Conservation (phyloP, 2,888 invertebrate species). For the Oasisia sp. region DNA sequence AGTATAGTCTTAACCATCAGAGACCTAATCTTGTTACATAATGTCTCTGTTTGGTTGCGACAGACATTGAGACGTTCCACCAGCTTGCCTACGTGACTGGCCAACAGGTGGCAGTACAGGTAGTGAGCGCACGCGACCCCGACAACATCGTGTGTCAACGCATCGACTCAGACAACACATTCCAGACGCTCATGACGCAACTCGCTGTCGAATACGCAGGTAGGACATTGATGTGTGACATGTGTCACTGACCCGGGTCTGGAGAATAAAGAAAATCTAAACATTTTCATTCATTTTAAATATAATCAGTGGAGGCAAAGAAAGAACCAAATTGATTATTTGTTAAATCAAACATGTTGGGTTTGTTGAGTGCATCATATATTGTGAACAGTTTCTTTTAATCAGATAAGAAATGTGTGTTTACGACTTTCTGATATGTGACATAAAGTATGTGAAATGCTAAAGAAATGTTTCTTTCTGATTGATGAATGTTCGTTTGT, state of each 20-base stretch:
- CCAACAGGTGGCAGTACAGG: background rate
- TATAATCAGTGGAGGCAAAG: too few relatives aligned
- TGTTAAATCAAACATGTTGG: background rate
- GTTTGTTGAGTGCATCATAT: background rate
- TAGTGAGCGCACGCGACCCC: background rate
- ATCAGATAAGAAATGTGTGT: background rate
- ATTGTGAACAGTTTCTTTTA: background rate
- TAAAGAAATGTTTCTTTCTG: background rate
- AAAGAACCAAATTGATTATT: background rate
- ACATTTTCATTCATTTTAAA: too few relatives aligned
- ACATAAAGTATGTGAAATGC: too few relatives aligned
- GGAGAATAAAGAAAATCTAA: too few relatives aligned
- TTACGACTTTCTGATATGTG: too few relatives aligned
- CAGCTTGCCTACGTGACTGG: background rate
- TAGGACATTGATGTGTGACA: background rate
- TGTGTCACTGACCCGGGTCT: too few relatives aligned
- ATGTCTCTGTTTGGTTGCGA: background rate
- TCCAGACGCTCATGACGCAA: background rate
- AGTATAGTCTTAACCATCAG: too few relatives aligned
- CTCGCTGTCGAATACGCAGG: background rate
- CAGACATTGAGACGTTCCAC: background rate
- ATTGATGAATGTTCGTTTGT: background rate
- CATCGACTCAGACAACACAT: background rate
- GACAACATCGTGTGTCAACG: constrained; percentile 12
- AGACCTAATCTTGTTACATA: background rate